Percentiles rank a stretch among this genome's conserved stretches.
These are phyloP conservation scores for Corythornis madagascariensis DNA, from an alignment of 2,113 vertebrate genomes.

Conservation along the genomic window DNA sequence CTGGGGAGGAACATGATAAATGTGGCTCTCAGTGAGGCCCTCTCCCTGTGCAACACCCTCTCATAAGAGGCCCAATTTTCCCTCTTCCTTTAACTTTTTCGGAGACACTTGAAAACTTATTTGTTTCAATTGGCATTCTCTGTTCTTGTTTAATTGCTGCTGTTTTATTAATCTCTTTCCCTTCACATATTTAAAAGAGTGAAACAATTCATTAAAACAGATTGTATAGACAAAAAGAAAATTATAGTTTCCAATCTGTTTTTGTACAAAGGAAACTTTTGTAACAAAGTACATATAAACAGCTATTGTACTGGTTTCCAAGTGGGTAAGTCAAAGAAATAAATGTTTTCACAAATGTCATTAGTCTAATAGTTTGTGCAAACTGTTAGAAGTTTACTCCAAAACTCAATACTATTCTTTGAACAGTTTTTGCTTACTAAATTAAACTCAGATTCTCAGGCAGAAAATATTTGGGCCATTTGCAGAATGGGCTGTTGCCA, in stretches of 20 bases:
- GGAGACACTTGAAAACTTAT: too few relatives aligned
- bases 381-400: background rate
- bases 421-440: constrained; percentile 79
- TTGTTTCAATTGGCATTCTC: too few relatives aligned
- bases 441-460: constrained; percentile 73
- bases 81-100: too few relatives aligned
- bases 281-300: background rate
- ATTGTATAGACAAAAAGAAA: background rate
- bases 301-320: background rate
- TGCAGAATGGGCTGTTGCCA: constrained; percentile 76
- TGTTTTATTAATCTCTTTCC: background rate
- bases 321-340: background rate
- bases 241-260: background rate
- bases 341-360: constrained; percentile 13
- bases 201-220: background rate
- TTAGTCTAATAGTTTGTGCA: background rate
- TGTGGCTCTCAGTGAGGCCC: too few relatives aligned
- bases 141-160: too few relatives aligned
- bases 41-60: too few relatives aligned
- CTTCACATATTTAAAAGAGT: background rate
- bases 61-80: too few relatives aligned
- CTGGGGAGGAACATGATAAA: too few relatives aligned
- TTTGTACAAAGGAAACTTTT: background rate
- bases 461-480: constrained; percentile 80
- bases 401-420: background rate